Evolutionary conservation across 2,797 vertebrate genomes (phyloP).

Genomic region (Nyctalus aviator): DNA sequence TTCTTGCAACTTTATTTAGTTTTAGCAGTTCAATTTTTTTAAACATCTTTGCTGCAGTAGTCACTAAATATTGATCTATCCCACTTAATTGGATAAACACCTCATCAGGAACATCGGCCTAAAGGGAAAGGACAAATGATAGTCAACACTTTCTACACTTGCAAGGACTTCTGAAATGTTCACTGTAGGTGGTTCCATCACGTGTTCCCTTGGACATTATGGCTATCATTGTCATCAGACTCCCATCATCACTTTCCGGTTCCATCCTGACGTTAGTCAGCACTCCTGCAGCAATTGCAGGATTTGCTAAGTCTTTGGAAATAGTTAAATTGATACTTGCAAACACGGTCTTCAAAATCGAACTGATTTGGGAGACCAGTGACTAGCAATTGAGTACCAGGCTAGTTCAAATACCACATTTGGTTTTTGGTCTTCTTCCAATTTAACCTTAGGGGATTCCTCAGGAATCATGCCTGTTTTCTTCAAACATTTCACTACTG

Average conservation of each 20-base stretch:
- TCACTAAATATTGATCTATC: neutral
- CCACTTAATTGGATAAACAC: neutral
- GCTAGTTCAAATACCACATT: neutral
- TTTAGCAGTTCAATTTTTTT: neutral
- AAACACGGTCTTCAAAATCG: neutral
- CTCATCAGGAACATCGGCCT: neutral
- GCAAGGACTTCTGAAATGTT: constrained; percentile 9
- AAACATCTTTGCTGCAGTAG: neutral
- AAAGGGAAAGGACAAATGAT: neutral
- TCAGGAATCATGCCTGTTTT: neutral
- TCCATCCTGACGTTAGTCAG: neutral
- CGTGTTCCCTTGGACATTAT: neutral
- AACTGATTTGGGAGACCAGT: neutral
- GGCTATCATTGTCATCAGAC: neutral
- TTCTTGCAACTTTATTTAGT: constrained; percentile 49
- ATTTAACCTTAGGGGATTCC: neutral
- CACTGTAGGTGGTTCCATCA: neutral
- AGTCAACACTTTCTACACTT: neutral
- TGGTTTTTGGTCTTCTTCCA: neutral
- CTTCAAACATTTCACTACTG: neutral
- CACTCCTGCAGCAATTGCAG: neutral
- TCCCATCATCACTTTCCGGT: neutral
- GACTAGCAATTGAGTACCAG: neutral
- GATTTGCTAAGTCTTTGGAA: constrained; percentile 1
- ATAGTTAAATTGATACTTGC: neutral